A percentile compares a stretch with the other conserved stretches of the same genome.
Conservation (phyloP, 1,140 invertebrate genomes). For the Epicauta chinensis region DNA sequence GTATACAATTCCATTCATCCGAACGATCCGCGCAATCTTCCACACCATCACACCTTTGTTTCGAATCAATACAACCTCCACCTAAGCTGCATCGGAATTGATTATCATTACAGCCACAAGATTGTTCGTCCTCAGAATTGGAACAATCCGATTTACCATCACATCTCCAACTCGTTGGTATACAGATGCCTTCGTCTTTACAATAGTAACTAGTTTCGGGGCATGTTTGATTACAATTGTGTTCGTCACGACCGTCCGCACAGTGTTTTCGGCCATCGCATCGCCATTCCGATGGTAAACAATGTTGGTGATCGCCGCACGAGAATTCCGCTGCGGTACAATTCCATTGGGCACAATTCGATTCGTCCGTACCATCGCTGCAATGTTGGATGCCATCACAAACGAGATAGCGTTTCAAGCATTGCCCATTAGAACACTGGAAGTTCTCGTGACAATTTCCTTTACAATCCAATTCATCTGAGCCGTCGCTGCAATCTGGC, state of each 20-base stretch:
- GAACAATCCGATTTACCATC: conserved; percentile 57
- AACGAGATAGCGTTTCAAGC: conserved; percentile 60
- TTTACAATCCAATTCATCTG: conserved; percentile 56
- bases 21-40: conserved; percentile 57
- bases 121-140: conserved; percentile 59
- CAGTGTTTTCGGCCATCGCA: conserved; percentile 67
- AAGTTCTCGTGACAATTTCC: conserved; percentile 49
- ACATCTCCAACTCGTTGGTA: conserved; percentile 53
- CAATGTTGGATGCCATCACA: conserved; percentile 70
- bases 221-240: conserved; percentile 50
- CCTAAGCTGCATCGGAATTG: conserved; percentile 54
- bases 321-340: conserved; percentile 54
- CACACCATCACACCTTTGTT: conserved; percentile 53
- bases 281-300: conserved; percentile 52
- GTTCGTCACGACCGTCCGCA: conserved; percentile 57
- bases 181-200: conserved; percentile 49
- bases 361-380: conserved; percentile 65
- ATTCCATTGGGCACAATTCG: conserved; percentile 52
- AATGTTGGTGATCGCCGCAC: conserved; percentile 44
- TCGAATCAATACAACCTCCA: conserved; percentile 52
- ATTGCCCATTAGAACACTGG: conserved; percentile 62
- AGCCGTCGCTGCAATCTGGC: conserved; percentile 57
- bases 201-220: conserved; percentile 53
- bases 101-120: conserved; percentile 46
- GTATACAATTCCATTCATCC: conserved; percentile 57